Evolutionary conservation across 2,797 vertebrate species (phyloP).

Genomic region (Coregonus ussuriensis): DNA sequence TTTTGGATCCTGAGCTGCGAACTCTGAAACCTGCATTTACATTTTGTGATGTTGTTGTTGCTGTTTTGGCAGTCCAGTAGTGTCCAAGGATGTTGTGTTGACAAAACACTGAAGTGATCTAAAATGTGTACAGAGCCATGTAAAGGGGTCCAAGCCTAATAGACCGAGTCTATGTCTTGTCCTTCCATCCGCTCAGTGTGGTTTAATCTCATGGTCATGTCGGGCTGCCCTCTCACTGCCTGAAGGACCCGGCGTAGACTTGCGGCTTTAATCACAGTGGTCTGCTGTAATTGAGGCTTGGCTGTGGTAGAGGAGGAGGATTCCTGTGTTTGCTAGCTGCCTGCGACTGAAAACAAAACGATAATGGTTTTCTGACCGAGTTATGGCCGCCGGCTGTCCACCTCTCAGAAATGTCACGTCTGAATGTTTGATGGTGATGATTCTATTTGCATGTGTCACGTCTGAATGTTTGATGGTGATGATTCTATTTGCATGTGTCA

Average conservation of each 20-base stretch:
- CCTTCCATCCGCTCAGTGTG: slow-evolving; percentile 6
- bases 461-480: too few relatives aligned
- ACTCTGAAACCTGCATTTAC: slow-evolving; percentile 49
- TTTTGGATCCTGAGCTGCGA: slow-evolving; percentile 32
- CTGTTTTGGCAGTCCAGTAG: slow-evolving; percentile 27
- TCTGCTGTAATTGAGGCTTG: slow-evolving; percentile 46
- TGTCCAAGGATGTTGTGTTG: slow-evolving; percentile 11
- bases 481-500: too few relatives aligned
- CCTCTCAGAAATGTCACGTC: slow-evolving; percentile 22
- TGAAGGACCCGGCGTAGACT: slow-evolving; percentile 30
- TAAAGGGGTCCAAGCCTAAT: slow-evolving; percentile 14
- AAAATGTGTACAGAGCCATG: slow-evolving; percentile 16
- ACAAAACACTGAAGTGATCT: background rate
- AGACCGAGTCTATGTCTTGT: slow-evolving; percentile 15
- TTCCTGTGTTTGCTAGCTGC: slow-evolving; percentile 10
- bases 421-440: slow-evolving; percentile 13
- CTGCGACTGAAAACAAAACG: slow-evolving; percentile 48
- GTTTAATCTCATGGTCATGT: background rate
- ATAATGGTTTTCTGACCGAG: slow-evolving; percentile 15
- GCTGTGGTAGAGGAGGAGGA: slow-evolving; percentile 28
- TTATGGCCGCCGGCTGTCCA: slow-evolving; percentile 31
- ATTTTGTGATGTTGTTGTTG: slow-evolving; percentile 40
- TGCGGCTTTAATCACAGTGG: slow-evolving; percentile 43
- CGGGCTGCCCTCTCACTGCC: slow-evolving; percentile 24
- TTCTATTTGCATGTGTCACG: background rate